These are phyloP conservation scores for Planiliza haematocheilus DNA, from an alignment of 2,113 vertebrate species.

Conservation along the genomic window DNA sequence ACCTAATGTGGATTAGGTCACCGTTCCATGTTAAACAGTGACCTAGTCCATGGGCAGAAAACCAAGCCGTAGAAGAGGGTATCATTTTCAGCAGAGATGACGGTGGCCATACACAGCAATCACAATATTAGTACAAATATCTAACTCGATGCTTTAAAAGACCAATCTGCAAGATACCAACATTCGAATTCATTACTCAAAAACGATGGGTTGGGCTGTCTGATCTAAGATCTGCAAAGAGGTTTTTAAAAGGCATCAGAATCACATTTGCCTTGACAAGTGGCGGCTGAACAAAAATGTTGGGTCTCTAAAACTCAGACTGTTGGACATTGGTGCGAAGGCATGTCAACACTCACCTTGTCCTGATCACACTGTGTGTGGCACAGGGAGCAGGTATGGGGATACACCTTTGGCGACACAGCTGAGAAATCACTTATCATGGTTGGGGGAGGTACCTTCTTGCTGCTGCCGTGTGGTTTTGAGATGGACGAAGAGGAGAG, in stretches of 20 bases:
- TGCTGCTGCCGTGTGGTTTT: constrained; percentile 73
- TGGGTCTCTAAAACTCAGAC: neutral
- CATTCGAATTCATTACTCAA: too few relatives aligned
- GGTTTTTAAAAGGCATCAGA: neutral
- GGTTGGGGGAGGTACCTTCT: constrained; percentile 89
- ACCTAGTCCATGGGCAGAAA: too few relatives aligned
- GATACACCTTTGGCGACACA: constrained; percentile 92
- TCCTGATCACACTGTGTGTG: constrained; percentile 92
- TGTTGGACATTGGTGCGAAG: constrained; percentile 33
- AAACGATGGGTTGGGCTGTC: too few relatives aligned
- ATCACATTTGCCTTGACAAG: constrained; percentile 3
- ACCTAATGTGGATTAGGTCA: too few relatives aligned
- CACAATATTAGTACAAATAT: too few relatives aligned
- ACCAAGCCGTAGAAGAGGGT: too few relatives aligned
- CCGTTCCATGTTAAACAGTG: too few relatives aligned
- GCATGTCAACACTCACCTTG: constrained; percentile 89
- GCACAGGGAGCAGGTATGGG: constrained; percentile 96
- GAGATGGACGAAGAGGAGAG: constrained; percentile 57
- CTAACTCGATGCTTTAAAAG: too few relatives aligned
- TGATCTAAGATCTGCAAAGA: too few relatives aligned
- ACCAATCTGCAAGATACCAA: too few relatives aligned
- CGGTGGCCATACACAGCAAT: too few relatives aligned
- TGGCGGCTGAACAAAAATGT: constrained; percentile 14
- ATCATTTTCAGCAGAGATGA: too few relatives aligned
- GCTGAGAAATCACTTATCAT: constrained; percentile 96